Percentiles rank a stretch among this genome's conserved stretches.
phyloP scores from a whole-genome alignment of 2,888 invertebrate species.

The Sminthurides aquaticus region DNA sequence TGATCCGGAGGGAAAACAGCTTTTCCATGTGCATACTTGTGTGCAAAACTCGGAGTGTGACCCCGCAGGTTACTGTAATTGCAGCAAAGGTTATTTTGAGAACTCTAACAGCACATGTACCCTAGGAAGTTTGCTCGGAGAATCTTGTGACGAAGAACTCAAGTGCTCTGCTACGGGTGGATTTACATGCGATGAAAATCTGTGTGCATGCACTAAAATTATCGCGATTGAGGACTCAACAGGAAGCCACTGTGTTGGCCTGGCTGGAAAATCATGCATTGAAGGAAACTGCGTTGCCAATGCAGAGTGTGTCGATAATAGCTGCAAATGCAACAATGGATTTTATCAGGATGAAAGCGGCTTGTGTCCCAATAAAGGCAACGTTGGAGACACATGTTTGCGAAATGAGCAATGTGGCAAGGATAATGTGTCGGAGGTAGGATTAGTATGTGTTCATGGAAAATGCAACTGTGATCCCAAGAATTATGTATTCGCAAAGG shows the following conservation, averaged over 20 bases:
- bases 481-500: neutral
- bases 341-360: neutral
- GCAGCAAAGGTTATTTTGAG: neutral
- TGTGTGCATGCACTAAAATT: neutral
- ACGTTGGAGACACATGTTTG: neutral
- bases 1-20: neutral
- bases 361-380: neutral
- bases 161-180: neutral
- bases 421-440: neutral
- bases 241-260: neutral
- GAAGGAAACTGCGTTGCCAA: constrained; percentile 5
- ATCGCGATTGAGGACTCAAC: too few species aligned
- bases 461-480: constrained; percentile 8
- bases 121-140: neutral
- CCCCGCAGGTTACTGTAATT: neutral
- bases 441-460: neutral
- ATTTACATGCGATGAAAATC: neutral
- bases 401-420: neutral
- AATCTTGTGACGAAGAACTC: neutral
- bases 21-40: too few species aligned
- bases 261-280: neutral
- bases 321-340: neutral
- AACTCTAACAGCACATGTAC: neutral
- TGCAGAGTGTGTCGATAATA: neutral
- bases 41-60: neutral